Percentiles rank a stretch among this genome's conserved stretches.
Evolutionary conservation across 2,113 vertebrate genomes (phyloP).

Genomic region (Phyllostomus discolor): DNA sequence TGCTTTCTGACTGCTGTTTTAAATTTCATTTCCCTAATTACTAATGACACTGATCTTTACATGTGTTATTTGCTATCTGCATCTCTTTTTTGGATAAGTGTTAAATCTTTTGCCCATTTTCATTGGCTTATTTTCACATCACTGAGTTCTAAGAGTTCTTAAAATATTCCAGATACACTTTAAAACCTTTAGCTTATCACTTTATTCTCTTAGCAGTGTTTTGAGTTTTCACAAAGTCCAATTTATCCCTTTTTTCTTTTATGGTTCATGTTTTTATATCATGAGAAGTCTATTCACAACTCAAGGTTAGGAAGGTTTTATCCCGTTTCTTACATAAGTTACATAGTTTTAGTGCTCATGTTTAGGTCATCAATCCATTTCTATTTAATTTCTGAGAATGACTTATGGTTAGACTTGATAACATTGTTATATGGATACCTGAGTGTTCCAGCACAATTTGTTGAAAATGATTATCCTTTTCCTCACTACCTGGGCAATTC

Average conservation of each 20-base stretch:
- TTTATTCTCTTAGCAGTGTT: background rate
- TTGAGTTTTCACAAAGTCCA: background rate
- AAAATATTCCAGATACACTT: background rate
- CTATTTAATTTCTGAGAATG: background rate
- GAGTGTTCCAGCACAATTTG: background rate
- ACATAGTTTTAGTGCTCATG: background rate
- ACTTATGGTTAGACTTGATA: background rate
- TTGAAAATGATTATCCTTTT: too few species aligned
- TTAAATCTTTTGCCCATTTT: background rate
- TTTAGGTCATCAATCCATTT: background rate
- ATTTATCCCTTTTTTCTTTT: background rate
- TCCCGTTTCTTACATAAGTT: background rate
- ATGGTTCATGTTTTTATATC: background rate
- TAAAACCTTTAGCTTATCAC: background rate
- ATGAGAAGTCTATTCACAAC: background rate
- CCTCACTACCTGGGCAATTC: too few species aligned
- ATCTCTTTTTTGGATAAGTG: background rate
- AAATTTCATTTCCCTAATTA: background rate
- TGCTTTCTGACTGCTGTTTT: background rate
- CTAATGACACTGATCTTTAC: background rate
- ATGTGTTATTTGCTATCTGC: background rate
- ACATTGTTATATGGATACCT: background rate
- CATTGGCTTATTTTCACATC: background rate
- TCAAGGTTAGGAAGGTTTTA: background rate
- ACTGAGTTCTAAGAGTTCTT: background rate